Conservation (phyloP, 2,113 vertebrate genomes). For the Nanorana parkeri region DNA sequence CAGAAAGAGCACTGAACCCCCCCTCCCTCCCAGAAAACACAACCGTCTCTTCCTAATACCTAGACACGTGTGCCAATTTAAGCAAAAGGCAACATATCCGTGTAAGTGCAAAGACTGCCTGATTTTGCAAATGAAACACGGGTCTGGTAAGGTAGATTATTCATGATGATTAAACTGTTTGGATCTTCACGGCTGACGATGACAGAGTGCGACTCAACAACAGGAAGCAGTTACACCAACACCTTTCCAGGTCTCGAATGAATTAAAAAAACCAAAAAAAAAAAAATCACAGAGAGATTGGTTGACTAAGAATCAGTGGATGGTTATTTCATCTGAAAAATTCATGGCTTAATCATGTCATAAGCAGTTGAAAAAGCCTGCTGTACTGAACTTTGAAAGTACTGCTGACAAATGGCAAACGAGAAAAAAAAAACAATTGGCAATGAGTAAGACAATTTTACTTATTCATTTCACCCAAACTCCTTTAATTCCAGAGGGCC, state of each 20-base stretch:
- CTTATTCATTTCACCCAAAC: not conserved
- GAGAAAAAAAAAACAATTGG: not conserved
- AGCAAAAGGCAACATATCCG: not conserved
- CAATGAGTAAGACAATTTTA: not conserved
- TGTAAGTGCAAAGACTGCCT: not conserved
- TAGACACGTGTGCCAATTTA: not conserved
- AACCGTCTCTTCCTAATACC: not conserved
- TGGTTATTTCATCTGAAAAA: not conserved
- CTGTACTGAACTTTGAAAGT: constrained; percentile 19
- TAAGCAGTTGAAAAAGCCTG: not conserved
- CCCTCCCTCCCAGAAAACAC: not conserved
- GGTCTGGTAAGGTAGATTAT: not conserved
- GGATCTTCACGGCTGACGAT: not conserved
- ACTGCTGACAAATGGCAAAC: constrained; percentile 9
- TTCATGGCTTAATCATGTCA: not conserved
- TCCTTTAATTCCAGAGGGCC: constrained; percentile 10
- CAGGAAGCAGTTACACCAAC: constrained; percentile 14
- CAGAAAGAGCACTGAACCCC: not conserved
- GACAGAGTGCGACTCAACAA: constrained; percentile 1
- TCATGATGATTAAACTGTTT: not conserved
- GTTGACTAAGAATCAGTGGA: not conserved
- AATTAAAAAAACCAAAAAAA: constrained; percentile 1
- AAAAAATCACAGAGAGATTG: not conserved
- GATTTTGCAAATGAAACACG: not conserved
- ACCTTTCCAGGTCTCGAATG: constrained; percentile 25